Conservation (phyloP, 2,888 invertebrate species). For the Sceliomorpha sp. region DNA sequence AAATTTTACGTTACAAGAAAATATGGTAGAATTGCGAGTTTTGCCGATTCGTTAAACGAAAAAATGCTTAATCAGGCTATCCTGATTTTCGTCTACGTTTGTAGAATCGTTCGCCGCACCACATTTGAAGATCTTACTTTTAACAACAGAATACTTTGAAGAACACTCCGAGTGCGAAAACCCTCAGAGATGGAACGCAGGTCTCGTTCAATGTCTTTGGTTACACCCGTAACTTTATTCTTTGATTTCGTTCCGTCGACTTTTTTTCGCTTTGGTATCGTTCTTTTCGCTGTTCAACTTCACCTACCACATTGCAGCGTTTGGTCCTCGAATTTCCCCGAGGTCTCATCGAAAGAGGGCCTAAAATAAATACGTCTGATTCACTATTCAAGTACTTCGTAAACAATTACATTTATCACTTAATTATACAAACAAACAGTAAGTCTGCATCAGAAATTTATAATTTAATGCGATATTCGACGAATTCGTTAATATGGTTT, state of each 20-base stretch:
- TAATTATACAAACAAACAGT: constrained; percentile 6
- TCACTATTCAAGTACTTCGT: background rate
- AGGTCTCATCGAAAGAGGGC: constrained; percentile 41
- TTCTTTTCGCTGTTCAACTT: constrained; percentile 25
- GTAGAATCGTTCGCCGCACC: constrained; percentile 20
- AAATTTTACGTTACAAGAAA: constrained; percentile 29
- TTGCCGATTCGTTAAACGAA: constrained; percentile 28
- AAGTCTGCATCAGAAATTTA: too few relatives aligned
- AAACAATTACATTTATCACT: constrained; percentile 1
- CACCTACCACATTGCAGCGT: constrained; percentile 29
- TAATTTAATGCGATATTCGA: too few relatives aligned
- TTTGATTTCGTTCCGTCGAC: constrained; percentile 54
- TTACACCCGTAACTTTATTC: constrained; percentile 38
- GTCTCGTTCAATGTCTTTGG: constrained; percentile 28
- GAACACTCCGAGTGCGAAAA: constrained; percentile 21
- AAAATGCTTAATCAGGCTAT: constrained; percentile 36
- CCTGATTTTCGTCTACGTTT: constrained; percentile 23
- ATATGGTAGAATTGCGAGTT: constrained; percentile 13
- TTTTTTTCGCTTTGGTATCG: constrained; percentile 20
- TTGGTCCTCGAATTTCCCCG: constrained; percentile 40
- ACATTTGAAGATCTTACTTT: constrained; percentile 10
- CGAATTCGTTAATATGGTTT: too few relatives aligned
- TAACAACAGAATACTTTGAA: constrained; percentile 19
- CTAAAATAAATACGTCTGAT: constrained; percentile 15
- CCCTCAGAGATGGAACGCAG: constrained; percentile 10